phyloP scores from a whole-genome alignment of 1,140 invertebrate species.

The Drosophila funebris region DNA sequence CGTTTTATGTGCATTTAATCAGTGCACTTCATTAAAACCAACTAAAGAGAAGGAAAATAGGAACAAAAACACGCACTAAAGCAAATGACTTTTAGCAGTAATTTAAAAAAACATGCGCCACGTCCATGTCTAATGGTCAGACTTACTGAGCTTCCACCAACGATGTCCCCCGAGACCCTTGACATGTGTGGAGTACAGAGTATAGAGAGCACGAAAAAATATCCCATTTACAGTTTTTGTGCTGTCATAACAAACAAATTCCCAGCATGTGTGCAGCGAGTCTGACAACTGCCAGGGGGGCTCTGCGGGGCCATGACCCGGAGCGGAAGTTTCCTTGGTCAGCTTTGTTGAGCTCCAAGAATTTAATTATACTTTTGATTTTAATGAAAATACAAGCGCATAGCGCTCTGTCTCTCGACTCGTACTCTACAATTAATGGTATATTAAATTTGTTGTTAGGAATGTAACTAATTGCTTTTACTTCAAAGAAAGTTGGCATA shows the following conservation, averaged over 20 bases:
- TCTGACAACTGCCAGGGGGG: neutral
- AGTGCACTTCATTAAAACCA: conserved; percentile 54
- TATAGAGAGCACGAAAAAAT: conserved; percentile 7
- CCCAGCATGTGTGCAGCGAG: conserved; percentile 54
- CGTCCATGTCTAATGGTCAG: conserved; percentile 43
- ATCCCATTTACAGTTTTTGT: conserved; percentile 54
- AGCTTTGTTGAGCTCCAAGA: conserved; percentile 43
- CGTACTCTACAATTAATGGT: conserved; percentile 7
- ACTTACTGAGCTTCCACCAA: conserved; percentile 4
- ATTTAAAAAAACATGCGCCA: conserved; percentile 42
- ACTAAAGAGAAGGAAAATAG: neutral
- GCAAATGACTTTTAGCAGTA: conserved; percentile 34
- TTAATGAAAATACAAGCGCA: conserved; percentile 61
- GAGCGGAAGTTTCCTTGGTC: conserved; percentile 25
- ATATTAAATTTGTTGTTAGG: neutral
- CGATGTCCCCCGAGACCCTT: conserved; percentile 14
- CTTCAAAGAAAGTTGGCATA: neutral
- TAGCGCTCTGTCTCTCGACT: neutral
- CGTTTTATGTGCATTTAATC: conserved; percentile 41
- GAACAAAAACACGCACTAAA: conserved; percentile 20
- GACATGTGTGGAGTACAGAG: conserved; percentile 16
- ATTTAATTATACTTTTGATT: conserved; percentile 74
- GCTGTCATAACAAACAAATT: conserved; percentile 72
- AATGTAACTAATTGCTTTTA: neutral
- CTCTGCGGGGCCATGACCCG: neutral